Conservation (phyloP, 1,140 invertebrate genomes). For the Belonocnema kinseyi region DNA sequence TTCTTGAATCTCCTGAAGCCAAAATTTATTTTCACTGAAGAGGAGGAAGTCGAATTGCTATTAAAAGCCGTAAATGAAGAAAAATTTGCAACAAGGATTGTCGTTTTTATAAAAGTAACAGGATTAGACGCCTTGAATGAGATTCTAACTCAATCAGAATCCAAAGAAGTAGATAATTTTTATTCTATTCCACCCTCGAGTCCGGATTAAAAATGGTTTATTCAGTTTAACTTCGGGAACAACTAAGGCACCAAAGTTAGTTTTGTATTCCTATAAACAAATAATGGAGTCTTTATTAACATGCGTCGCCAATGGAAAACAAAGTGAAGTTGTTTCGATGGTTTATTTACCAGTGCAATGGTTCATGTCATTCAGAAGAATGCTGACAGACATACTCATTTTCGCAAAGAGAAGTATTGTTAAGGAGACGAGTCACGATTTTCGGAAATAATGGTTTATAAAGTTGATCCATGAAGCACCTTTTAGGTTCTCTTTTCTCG, state of each 20-base stretch:
- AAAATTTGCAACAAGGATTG: slow-evolving; percentile 4
- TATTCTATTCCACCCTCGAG: neutral
- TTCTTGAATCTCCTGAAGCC: slow-evolving; percentile 30
- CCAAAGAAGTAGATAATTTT: slow-evolving; percentile 28
- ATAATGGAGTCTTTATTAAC: slow-evolving; percentile 15
- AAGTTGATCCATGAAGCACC: no score
- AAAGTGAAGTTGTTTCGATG: neutral
- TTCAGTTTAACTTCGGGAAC: slow-evolving; percentile 37
- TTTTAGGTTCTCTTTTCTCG: no score
- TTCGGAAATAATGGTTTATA: no score
- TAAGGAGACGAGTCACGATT: slow-evolving; percentile 16
- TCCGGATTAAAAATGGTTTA: slow-evolving; percentile 5
- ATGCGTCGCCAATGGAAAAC: neutral
- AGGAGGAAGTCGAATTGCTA: slow-evolving; percentile 7
- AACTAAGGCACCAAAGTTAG: slow-evolving; percentile 22
- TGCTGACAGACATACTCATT: neutral
- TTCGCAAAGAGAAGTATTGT: slow-evolving; percentile 25
- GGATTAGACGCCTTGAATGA: slow-evolving; percentile 25
- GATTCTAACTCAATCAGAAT: slow-evolving; percentile 8
- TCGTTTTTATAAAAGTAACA: neutral
- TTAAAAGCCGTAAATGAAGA: neutral
- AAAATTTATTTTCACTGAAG: slow-evolving; percentile 38
- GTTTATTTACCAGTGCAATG: slow-evolving; percentile 36
- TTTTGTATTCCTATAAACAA: slow-evolving; percentile 28
- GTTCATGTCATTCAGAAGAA: slow-evolving; percentile 5